Evolutionary conservation across 2,113 vertebrate genomes (phyloP).

Genomic region (Oxyura jamaicensis): DNA sequence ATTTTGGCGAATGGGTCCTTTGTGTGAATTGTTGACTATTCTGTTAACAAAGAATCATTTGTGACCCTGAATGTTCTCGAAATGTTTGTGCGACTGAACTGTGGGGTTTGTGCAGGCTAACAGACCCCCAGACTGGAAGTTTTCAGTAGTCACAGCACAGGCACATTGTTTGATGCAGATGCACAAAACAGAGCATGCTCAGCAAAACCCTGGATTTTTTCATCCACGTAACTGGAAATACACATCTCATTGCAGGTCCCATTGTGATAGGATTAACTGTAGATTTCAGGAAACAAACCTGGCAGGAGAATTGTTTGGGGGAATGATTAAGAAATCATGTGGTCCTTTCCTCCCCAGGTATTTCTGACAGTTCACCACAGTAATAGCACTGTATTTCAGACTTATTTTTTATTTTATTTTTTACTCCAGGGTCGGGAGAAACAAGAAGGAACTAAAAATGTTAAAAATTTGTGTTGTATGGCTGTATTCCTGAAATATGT

Average conservation of each 20-base stretch:
- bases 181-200: neutral
- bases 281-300: neutral
- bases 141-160: neutral
- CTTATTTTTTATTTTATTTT: neutral
- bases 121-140: neutral
- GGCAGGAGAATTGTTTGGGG: neutral
- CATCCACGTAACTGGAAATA: neutral
- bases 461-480: neutral
- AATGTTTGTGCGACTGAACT: neutral
- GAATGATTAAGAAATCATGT: neutral
- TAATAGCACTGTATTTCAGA: neutral
- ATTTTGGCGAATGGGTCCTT: neutral
- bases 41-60: neutral
- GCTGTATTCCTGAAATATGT: neutral
- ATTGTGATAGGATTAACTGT: accelerated
- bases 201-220: neutral
- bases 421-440: neutral
- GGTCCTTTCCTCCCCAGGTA: neutral
- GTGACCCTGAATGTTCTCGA: neutral
- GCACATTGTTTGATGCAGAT: accelerated
- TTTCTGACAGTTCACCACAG: neutral
- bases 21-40: neutral
- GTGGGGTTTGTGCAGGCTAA: neutral
- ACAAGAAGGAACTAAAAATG: neutral
- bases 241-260: neutral